A percentile compares a stretch with the other conserved stretches of the same genome.
phyloP scores from a whole-genome alignment of 2,888 invertebrate genomes.

The Ennomos erosarius region DNA sequence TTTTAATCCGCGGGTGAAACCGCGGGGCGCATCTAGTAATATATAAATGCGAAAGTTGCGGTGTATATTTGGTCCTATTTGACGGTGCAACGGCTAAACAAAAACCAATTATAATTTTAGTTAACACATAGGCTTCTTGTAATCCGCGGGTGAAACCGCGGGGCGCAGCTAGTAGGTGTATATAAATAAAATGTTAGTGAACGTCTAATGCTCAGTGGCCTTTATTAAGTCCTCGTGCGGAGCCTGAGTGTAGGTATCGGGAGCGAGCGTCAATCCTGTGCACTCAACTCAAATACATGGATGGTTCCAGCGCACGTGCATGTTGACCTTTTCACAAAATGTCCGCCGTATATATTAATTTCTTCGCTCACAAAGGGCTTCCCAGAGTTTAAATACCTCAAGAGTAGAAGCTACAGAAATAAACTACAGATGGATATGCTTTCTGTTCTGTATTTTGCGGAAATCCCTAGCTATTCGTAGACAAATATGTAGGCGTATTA shows the following conservation, averaged over 20 bases:
- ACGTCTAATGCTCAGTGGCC: constrained; percentile 42
- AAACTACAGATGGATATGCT: constrained; percentile 1
- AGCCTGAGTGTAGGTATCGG: constrained; percentile 29
- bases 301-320: constrained; percentile 31
- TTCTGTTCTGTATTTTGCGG: constrained; percentile 14
- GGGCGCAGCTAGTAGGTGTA: too few species aligned
- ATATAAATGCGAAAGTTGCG: too few species aligned
- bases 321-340: constrained; percentile 52
- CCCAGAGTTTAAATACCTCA: constrained; percentile 22
- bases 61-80: too few species aligned
- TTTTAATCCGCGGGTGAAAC: too few species aligned
- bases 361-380: constrained; percentile 23
- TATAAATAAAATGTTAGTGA: constrained; percentile 28
- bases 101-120: too few species aligned
- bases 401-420: constrained; percentile 16
- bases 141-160: too few species aligned
- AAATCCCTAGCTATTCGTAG: constrained; percentile 12
- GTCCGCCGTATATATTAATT: constrained; percentile 45
- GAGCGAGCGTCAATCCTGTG: constrained; percentile 15
- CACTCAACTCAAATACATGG: constrained; percentile 16
- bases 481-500: constrained; percentile 26
- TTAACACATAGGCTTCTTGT: too few species aligned
- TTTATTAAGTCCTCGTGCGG: constrained; percentile 42
- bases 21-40: too few species aligned
- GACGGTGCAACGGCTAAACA: too few species aligned